These are phyloP conservation scores for Natator depressus DNA, from an alignment of 2,113 vertebrate genomes.

Conservation along the genomic window DNA sequence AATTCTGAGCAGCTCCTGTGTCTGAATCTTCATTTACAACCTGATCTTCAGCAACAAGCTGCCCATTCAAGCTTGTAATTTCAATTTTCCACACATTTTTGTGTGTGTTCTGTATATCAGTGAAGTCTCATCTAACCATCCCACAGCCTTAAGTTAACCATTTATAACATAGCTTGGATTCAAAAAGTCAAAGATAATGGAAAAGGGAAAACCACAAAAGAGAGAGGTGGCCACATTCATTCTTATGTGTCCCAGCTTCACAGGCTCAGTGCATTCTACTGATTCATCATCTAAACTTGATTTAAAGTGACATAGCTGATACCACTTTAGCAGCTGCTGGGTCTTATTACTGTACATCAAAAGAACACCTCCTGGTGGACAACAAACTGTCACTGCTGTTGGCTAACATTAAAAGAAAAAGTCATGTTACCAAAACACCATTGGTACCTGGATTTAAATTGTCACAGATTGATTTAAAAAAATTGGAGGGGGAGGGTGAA, in stretches of 20 bases:
- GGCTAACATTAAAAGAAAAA: not conserved
- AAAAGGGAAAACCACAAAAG: not conserved
- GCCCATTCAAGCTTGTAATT: not conserved
- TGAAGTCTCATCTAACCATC: not conserved
- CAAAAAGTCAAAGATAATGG: constrained; percentile 19
- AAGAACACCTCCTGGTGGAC: constrained; percentile 33
- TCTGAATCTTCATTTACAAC: constrained; percentile 26
- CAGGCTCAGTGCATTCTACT: not conserved
- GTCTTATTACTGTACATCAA: constrained; percentile 4
- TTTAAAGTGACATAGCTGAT: constrained; percentile 52
- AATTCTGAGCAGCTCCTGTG: not conserved
- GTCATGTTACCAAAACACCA: not conserved
- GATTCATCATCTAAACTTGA: constrained; percentile 51
- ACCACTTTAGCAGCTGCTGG: not conserved
- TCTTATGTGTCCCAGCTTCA: not conserved
- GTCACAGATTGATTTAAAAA: not conserved
- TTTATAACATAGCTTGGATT: not conserved
- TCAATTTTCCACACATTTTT: not conserved
- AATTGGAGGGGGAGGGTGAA: rapidly evolving
- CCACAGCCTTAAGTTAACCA: not conserved
- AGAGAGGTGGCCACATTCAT: not conserved
- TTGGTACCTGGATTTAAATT: not conserved
- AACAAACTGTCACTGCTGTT: constrained; percentile 23
- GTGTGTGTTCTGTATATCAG: not conserved
- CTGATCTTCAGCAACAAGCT: not conserved